Base-by-base conservation (phyloP, 2,888 invertebrate genomes). In the Coleophora flavipennella region DNA sequence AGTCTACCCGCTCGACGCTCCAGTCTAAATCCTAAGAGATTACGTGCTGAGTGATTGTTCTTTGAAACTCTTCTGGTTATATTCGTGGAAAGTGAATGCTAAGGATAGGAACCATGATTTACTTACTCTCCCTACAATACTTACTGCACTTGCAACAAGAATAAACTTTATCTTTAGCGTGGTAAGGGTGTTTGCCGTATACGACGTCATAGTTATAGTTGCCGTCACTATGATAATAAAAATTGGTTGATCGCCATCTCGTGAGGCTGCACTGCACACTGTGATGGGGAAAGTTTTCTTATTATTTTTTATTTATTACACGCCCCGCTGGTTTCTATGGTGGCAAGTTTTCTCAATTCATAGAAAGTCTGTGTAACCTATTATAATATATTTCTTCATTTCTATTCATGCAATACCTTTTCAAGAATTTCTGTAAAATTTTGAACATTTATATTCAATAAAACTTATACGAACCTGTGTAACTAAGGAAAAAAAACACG, bases 261-360 rank as follows among this genome's bases (percentile, higher is more conserved):
- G 59, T 63, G 66, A 68, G 57, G 59, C 58, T 66, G 63, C 62
- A 56, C 58, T 66, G 63, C 62, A 56, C 59, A 62, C 57, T 57
- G 50, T 69, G 75, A 81, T 77, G 78, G 76, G 69, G 63, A 81
- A 84, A 84, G 67, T 84, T 84, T 83, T 74, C 74, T 73, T 79
- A 80, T 80, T 79, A 80, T 77, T 79, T 75, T 74, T 78, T 81
- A 75, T 81, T 80, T 83, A 81, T 79, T 75, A 68, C 62, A 61
- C 68, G 63, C 62, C 70, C 74, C 54, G 70, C 71, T 70, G 73
- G 55, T 68, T 62, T 20, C 20, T 20, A 20, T n/a, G 42, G 53
- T 50, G 61, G 57, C 51, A 50, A 57, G 49, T 55, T 58, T 51
- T 20, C 20, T 20, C 20, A 20, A 20, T 20, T 20, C 6, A 20